Evolutionary conservation across 37 sponge, comb jelly and placozoan species (phyloP).

Genomic region (Hormiphora californensis): DNA sequence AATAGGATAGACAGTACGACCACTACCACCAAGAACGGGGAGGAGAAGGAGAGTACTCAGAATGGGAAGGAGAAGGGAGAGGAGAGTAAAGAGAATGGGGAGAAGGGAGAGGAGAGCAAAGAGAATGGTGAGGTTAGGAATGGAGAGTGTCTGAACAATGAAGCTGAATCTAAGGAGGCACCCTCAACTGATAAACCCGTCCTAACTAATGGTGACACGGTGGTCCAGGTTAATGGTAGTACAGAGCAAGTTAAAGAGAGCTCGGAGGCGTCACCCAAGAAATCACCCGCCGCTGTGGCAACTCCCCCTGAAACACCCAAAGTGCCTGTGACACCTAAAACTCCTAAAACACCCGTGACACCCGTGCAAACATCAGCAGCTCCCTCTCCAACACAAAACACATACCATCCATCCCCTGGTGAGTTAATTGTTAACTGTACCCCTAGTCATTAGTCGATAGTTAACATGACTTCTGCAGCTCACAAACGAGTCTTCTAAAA

Average conservation of each 20-base stretch:
- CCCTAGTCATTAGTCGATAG: slow-evolving; percentile 11
- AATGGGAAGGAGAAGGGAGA: background rate
- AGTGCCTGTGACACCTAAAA: background rate
- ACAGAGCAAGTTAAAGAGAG: background rate
- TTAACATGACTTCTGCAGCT: background rate
- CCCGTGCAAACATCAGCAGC: background rate
- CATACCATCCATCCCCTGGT: too few relatives aligned
- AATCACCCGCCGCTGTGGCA: background rate
- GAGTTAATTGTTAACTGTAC: too few relatives aligned
- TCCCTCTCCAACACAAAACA: background rate
- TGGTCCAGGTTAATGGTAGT: background rate
- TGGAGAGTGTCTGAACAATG: background rate
- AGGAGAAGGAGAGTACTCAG: background rate
- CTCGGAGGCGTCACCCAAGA: slow-evolving; percentile 13
- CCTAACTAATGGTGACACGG: background rate
- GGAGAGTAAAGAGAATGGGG: background rate
- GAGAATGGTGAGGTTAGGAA: background rate
- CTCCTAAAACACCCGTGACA: background rate
- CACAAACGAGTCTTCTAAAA: too few relatives aligned
- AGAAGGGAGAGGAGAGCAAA: background rate
- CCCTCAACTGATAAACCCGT: too few relatives aligned
- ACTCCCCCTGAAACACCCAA: background rate
- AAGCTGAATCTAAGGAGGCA: background rate
- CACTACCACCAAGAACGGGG: background rate
- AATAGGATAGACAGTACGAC: slow-evolving; percentile 32